Evolutionary conservation across 2,113 vertebrate species (phyloP).

Genomic region (Lycocorax pyrrhopterus): DNA sequence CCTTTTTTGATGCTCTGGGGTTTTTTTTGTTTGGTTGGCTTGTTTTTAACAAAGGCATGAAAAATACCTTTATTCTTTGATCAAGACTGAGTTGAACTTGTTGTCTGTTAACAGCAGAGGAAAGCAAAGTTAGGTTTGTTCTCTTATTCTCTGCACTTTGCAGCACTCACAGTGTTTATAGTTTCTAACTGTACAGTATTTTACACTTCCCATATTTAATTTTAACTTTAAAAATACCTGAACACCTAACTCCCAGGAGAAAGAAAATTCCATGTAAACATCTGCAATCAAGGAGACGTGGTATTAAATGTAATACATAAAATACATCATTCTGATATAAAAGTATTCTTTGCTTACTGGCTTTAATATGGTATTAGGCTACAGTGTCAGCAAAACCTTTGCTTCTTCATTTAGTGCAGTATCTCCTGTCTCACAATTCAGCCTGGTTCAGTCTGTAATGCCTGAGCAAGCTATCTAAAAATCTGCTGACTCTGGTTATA

Average conservation of each 20-base stretch:
- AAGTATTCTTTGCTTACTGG: slow-evolving; percentile 4
- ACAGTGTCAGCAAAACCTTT: slow-evolving; percentile 4
- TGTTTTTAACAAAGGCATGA: background rate
- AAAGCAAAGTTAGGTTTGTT: slow-evolving; percentile 51
- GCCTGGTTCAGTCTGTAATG: slow-evolving; percentile 3
- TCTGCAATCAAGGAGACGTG: background rate
- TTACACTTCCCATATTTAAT: slow-evolving; percentile 60
- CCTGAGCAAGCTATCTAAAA: slow-evolving; percentile 28
- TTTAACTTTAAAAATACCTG: background rate
- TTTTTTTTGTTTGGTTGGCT: background rate
- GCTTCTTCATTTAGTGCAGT: slow-evolving; percentile 17
- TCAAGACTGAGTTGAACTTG: slow-evolving; percentile 32
- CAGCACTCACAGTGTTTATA: slow-evolving; percentile 21
- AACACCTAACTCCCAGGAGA: background rate
- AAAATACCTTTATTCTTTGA: background rate
- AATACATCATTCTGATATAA: background rate
- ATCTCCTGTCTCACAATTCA: background rate
- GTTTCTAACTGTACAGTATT: slow-evolving; percentile 26
- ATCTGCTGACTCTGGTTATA: slow-evolving; percentile 34
- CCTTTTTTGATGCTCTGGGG: background rate
- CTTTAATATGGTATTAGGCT: slow-evolving; percentile 43
- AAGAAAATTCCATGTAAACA: slow-evolving; percentile 39
- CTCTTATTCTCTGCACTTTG: slow-evolving; percentile 44
- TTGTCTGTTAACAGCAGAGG: slow-evolving; percentile 37
- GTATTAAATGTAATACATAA: background rate